phyloP scores from a whole-genome alignment of 2,113 vertebrate genomes.

The Plecotus auritus region DNA sequence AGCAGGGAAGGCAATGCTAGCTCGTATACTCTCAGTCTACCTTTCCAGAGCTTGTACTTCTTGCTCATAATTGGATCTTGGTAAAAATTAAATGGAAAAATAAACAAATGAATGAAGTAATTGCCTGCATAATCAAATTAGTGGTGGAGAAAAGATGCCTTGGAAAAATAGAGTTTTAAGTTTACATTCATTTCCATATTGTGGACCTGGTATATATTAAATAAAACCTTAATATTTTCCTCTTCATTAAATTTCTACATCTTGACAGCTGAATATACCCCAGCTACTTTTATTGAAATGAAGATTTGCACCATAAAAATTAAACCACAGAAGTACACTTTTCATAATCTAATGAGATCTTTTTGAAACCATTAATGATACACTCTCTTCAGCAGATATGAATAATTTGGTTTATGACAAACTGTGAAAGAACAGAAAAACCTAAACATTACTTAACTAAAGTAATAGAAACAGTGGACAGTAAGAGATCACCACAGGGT shows the following conservation, averaged over 20 bases:
- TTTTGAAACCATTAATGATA: constrained; percentile 18
- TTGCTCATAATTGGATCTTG: not conserved
- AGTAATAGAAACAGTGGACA: not conserved
- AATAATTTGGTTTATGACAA: not conserved
- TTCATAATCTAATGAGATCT: not conserved
- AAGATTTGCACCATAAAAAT: constrained; percentile 18
- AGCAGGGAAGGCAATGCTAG: not conserved
- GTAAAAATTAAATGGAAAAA: not conserved
- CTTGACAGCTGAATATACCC: not conserved
- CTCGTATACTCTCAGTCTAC: not conserved
- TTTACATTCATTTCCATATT: not conserved
- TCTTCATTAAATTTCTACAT: not conserved
- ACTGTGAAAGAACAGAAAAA: not conserved
- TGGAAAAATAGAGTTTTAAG: not conserved
- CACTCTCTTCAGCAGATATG: not conserved
- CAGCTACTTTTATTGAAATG: not conserved
- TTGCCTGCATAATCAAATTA: not conserved
- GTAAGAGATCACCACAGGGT: not conserved
- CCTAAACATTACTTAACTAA: not conserved
- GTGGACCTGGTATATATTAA: not conserved
- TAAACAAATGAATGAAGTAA: not conserved
- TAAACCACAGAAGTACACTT: not conserved
- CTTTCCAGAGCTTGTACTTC: not conserved
- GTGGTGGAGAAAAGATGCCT: not conserved
- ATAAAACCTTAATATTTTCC: not conserved